phyloP scores from a whole-genome alignment of 92 coral and sea anemone species.

The Paramuricea clavata region DNA sequence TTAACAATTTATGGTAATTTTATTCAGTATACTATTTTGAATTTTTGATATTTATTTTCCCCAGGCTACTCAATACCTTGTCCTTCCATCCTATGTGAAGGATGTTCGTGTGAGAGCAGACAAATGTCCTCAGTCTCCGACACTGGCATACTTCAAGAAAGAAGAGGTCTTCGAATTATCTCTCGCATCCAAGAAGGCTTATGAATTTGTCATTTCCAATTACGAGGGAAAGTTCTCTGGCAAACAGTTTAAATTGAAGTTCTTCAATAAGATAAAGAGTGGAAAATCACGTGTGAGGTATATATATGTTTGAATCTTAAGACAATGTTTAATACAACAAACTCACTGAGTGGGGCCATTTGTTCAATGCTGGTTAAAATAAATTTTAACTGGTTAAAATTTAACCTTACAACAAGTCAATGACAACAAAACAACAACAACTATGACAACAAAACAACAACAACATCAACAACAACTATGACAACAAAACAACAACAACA shows the following conservation, averaged over 20 bases:
- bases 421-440: background rate
- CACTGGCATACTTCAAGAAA: slow-evolving; percentile 75
- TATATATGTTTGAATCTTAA: background rate
- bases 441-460: background rate
- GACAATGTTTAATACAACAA: no score
- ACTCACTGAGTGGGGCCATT: no score
- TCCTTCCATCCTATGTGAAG: slow-evolving; percentile 81
- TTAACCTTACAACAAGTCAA: background rate
- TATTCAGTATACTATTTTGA: no score
- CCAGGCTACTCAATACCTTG: slow-evolving; percentile 78
- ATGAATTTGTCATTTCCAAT: slow-evolving; percentile 17
- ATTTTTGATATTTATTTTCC: no score
- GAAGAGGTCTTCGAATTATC: slow-evolving; percentile 71
- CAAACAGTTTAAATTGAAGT: background rate
- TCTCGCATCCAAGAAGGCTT: slow-evolving; percentile 9
- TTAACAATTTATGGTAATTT: no score
- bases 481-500: no score
- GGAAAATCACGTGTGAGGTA: slow-evolving; percentile 39
- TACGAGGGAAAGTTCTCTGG: slow-evolving; percentile 4
- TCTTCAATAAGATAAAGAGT: slow-evolving; percentile 24
- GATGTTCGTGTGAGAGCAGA: slow-evolving; percentile 74
- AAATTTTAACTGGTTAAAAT: no score
- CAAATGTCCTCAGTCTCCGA: slow-evolving; percentile 69
- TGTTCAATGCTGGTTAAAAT: no score
- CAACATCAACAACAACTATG: no score